These are phyloP conservation scores for Pteronura brasiliensis DNA, from an alignment of 2,113 vertebrate species.

Conservation along the genomic window DNA sequence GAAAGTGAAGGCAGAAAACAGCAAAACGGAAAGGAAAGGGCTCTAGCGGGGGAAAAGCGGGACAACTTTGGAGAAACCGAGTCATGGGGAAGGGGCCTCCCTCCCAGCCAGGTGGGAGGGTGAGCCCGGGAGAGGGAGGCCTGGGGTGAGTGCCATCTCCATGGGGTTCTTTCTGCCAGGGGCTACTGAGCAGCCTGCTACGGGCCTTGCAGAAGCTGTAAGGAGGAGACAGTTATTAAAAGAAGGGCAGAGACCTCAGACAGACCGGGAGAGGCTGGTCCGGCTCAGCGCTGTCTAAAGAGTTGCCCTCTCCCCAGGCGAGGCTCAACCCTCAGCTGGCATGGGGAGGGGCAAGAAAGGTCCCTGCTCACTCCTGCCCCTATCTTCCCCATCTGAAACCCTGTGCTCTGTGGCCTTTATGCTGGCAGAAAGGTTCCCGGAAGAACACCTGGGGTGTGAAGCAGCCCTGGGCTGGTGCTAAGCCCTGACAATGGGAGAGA, in stretches of 20 bases:
- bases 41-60: background rate
- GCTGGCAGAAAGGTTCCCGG: background rate
- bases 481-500: background rate
- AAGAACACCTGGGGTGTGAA: background rate
- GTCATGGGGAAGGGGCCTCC: background rate
- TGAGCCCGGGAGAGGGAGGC: background rate
- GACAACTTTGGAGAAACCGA: background rate
- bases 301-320: background rate
- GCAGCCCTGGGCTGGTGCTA: background rate
- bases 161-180: background rate
- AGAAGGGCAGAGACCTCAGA: background rate
- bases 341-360: background rate
- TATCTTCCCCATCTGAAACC: constrained; percentile 32
- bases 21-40: background rate
- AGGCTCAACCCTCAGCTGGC: constrained; percentile 33
- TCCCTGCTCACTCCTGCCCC: background rate
- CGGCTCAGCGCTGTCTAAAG: background rate
- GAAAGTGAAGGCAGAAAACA: background rate
- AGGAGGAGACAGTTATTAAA: background rate
- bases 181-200: background rate
- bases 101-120: background rate
- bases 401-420: background rate
- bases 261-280: background rate
- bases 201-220: background rate
- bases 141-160: background rate